A percentile compares a stretch with the other conserved stretches of the same genome.
These are phyloP conservation scores for Lobophora halterata DNA, from an alignment of 2,888 invertebrate genomes.

Conservation along the genomic window DNA sequence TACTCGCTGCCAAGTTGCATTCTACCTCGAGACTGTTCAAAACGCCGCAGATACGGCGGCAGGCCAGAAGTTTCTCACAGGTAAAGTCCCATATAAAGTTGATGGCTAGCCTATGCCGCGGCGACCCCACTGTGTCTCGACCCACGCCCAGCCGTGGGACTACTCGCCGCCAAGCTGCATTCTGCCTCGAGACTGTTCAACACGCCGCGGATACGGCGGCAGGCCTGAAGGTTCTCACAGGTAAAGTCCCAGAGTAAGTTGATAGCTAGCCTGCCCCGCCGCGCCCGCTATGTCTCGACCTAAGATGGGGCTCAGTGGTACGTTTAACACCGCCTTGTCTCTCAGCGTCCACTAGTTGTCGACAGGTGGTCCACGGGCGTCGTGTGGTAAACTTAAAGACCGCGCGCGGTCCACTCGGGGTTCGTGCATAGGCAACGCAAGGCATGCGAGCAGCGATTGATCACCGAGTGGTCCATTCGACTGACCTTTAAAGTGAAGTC, in stretches of 20 bases:
- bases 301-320: too few relatives aligned
- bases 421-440: too few relatives aligned
- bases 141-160: conserved; percentile 90
- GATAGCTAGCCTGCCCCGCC: conserved; percentile 92
- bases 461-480: too few relatives aligned
- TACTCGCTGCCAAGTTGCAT: conserved; percentile 87
- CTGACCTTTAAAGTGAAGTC: too few relatives aligned
- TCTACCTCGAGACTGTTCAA: conserved; percentile 87
- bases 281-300: conserved; percentile 92
- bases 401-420: too few relatives aligned
- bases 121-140: conserved; percentile 93
- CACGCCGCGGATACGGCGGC: conserved; percentile 86
- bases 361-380: too few relatives aligned
- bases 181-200: conserved; percentile 87
- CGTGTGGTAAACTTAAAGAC: too few relatives aligned
- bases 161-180: conserved; percentile 87
- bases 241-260: too few relatives aligned
- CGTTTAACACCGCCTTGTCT: too few relatives aligned
- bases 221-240: conserved; percentile 90
- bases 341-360: too few relatives aligned
- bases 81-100: too few relatives aligned
- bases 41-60: conserved; percentile 86
- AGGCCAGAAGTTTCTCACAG: conserved; percentile 90
- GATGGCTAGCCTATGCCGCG: conserved; percentile 92
- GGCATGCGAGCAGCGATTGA: too few relatives aligned